A percentile compares a stretch with the other conserved stretches of the same genome.
phyloP scores from a whole-genome alignment of 2,113 vertebrate genomes.

The Morone saxatilis region DNA sequence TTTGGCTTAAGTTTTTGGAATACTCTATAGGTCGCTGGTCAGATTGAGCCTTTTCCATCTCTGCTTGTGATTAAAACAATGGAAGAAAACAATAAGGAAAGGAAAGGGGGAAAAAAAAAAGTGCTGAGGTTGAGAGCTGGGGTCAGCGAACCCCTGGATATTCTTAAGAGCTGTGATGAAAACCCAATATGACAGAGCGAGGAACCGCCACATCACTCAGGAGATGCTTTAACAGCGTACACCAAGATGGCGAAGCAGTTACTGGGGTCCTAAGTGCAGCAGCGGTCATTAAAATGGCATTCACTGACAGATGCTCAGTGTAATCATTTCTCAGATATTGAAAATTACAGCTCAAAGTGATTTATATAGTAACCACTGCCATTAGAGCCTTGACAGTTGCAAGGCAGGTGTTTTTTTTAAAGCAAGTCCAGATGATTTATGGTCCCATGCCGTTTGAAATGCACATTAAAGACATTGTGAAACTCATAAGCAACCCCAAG shows the following conservation, averaged over 20 bases:
- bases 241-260: conserved; percentile 63
- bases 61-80: conserved; percentile 56
- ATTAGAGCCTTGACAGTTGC: conserved; percentile 66
- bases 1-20: conserved; percentile 14
- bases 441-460: conserved; percentile 60
- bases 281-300: conserved; percentile 76
- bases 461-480: conserved; percentile 70
- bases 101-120: not conserved
- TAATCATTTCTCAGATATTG: conserved; percentile 78
- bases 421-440: conserved; percentile 71
- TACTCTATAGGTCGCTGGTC: not conserved
- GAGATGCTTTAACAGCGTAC: conserved; percentile 70
- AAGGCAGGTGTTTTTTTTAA: conserved; percentile 71
- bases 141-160: conserved; percentile 67
- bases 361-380: conserved; percentile 73
- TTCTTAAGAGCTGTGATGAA: conserved; percentile 73
- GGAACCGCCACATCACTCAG: conserved; percentile 72
- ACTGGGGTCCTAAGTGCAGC: conserved; percentile 65
- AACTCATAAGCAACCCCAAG: conserved; percentile 28
- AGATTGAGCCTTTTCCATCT: conserved; percentile 11
- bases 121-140: not conserved
- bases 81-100: conserved; percentile 29
- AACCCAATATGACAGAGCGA: conserved; percentile 67
- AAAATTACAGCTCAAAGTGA: conserved; percentile 75
- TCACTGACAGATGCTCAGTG: conserved; percentile 77